Evolutionary conservation across 2,113 vertebrate species (phyloP), one percentile per base, ranked within the genome.

Genomic region (Pontoporia blainvillei): DNA sequence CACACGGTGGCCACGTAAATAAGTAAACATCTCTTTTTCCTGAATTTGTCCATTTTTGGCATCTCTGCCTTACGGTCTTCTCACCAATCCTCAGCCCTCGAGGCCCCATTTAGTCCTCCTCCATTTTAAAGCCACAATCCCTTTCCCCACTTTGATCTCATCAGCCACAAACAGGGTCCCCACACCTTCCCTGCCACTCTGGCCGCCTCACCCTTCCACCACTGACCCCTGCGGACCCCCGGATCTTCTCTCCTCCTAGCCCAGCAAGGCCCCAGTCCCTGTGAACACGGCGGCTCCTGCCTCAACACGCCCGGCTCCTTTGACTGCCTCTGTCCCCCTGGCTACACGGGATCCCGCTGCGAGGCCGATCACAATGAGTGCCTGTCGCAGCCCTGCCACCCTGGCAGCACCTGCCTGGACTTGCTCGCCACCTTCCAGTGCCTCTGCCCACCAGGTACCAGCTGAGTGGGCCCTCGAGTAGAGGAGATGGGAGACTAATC

Each of bases 291-390:
- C 0, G 98, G 98, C 54, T 97, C 97, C 87, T 98, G 98, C 49
- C 84, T 97, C 83, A 98, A 98, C 94, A 98, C 97, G 0, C 97
- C 98, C 0, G 98, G 98, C 54, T 98, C 98, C 71, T 98, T 98
- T 79, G 12, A 92, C 85, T 98, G 98, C 62, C 97, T 97, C 85
- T 98, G 98, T 36, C 95, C 95, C 0, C 90, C 94, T 2, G 98
- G 98, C 23, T 98, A 98, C 97, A 98, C 97, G 0, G 98, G 98
- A 12, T 97, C 97, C 27, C 98, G 98, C 52, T 98, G 98, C 0
- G 98, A 98, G 57, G 86, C 96, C 0, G 94, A 98, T 7, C 94
- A 98, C 71, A 96, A 98, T 0, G 98, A 98, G n/a, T 98, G 98
- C 78, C 96, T 98, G 54, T 98, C 98, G 13, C 98, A 98, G 87